These are phyloP conservation scores for Trinorchestia longiramus DNA, from an alignment of 1,140 invertebrate genomes.

Conservation along the genomic window DNA sequence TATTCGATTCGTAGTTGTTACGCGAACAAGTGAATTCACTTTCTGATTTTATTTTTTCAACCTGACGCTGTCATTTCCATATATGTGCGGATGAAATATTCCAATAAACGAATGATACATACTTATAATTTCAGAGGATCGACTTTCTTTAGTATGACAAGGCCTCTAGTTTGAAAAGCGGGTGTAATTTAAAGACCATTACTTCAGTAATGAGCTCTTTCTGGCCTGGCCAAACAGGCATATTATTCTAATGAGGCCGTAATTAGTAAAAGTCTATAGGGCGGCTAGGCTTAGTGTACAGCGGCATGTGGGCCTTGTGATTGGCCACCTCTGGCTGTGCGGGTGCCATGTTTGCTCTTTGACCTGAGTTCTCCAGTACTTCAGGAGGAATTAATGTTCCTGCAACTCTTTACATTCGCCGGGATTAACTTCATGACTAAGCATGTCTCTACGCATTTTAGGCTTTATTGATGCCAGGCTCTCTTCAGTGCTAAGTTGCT, in stretches of 20 bases:
- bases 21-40: not conserved
- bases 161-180: not conserved
- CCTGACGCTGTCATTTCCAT: not conserved
- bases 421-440: not conserved
- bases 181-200: not conserved
- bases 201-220: not conserved
- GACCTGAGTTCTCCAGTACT: not conserved
- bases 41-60: not conserved
- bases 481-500: not conserved
- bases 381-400: not conserved
- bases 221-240: conserved; percentile 25
- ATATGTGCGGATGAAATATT: not conserved
- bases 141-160: not conserved
- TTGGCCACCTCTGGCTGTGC: not conserved
- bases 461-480: not conserved
- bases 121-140: not conserved
- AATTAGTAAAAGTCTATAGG: conserved; percentile 24
- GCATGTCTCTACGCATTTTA: not conserved
- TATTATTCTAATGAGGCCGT: conserved; percentile 25
- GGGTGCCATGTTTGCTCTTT: not conserved
- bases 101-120: not conserved
- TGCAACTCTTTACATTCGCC: not conserved
- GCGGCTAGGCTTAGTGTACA: not conserved
- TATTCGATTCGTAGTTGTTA: not conserved
- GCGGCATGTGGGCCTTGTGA: not conserved